Conservation (phyloP, 1,140 invertebrate genomes). For the Brachionus paranguensis region DNA sequence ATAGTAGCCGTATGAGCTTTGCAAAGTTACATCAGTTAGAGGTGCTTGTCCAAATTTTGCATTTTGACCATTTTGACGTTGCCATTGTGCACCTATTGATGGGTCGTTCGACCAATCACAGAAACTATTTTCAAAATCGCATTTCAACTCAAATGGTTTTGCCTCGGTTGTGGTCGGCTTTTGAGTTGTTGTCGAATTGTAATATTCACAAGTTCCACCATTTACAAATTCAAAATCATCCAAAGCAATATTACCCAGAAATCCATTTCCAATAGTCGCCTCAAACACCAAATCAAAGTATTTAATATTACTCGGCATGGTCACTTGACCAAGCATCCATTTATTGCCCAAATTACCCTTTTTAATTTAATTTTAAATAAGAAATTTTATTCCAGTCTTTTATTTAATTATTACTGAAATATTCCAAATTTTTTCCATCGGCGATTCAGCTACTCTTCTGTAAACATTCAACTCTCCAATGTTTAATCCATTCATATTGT, state of each 20-base stretch:
- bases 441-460: slow-evolving; percentile 40
- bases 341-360: slow-evolving; percentile 3
- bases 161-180: neutral
- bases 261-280: neutral
- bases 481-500: slow-evolving; percentile 50
- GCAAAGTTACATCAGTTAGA: slow-evolving; percentile 16
- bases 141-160: neutral
- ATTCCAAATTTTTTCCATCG: neutral
- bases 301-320: neutral
- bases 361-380: neutral
- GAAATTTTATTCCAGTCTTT: neutral
- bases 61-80: neutral
- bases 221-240: slow-evolving; percentile 11
- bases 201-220: slow-evolving; percentile 28
- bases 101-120: slow-evolving; percentile 7
- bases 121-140: slow-evolving; percentile 32
- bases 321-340: slow-evolving; percentile 16
- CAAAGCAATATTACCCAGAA: neutral
- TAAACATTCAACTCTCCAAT: slow-evolving; percentile 47
- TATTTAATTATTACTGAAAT: neutral
- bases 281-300: slow-evolving; percentile 35
- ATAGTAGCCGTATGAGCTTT: slow-evolving; percentile 30
- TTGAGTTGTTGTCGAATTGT: slow-evolving; percentile 18
- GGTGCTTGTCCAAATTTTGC: slow-evolving; percentile 22
- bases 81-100: neutral